These are phyloP conservation scores for Pyrocephalus nanus DNA, from an alignment of 2,797 vertebrate species.

Conservation along the genomic window DNA sequence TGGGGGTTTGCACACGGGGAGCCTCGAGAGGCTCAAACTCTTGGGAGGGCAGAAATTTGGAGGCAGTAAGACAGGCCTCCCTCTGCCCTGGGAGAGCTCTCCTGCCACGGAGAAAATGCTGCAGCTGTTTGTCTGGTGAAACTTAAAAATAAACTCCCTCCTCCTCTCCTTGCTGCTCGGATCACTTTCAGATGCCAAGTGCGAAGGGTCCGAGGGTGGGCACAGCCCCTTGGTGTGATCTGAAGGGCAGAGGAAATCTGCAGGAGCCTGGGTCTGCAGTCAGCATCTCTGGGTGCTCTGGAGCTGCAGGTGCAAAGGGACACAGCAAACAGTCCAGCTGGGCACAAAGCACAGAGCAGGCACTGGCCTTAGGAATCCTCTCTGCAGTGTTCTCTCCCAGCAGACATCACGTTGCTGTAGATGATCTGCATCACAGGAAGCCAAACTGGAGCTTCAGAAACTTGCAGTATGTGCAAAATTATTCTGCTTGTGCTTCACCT, in stretches of 20 bases:
- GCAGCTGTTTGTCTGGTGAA: slow-evolving; percentile 49
- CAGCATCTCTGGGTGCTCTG: background rate
- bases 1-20: slow-evolving; percentile 2
- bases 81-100: slow-evolving; percentile 8
- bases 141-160: slow-evolving; percentile 48
- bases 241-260: background rate
- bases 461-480: background rate
- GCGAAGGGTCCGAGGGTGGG: background rate
- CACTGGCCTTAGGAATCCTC: background rate
- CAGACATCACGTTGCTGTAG: background rate
- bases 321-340: background rate
- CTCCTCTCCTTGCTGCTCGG: background rate
- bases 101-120: background rate
- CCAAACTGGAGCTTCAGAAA: background rate
- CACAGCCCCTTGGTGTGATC: background rate
- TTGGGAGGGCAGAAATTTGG: slow-evolving; percentile 9
- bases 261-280: background rate
- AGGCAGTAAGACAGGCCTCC: slow-evolving; percentile 1
- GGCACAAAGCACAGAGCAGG: background rate
- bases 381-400: background rate
- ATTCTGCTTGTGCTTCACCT: background rate
- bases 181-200: slow-evolving; percentile 22
- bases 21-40: background rate
- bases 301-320: background rate
- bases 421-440: background rate